Evolutionary conservation across 30 jellyfish, hydroid and myxozoan genomes (phyloP).

Genomic region (Phacellophora camtschatica): DNA sequence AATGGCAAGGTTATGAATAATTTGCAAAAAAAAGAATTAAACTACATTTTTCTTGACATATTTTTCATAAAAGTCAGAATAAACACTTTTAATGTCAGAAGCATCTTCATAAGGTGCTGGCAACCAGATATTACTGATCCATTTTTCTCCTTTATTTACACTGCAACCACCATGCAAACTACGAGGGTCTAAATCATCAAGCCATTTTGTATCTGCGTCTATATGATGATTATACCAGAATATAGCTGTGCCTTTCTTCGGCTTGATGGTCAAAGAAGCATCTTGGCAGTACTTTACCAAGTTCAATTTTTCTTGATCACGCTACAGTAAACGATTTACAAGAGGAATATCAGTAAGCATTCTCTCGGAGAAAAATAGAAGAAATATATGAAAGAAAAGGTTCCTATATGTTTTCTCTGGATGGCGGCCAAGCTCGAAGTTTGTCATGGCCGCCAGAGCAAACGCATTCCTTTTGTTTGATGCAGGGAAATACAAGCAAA

Average conservation of each 20-base stretch:
- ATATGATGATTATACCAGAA: slow-evolving; percentile 94
- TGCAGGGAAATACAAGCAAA: too few species aligned
- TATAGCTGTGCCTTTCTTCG: slow-evolving; percentile 80
- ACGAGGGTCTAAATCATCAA: slow-evolving; percentile 82
- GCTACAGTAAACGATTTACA: neutral
- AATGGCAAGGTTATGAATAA: too few species aligned
- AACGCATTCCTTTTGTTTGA: too few species aligned
- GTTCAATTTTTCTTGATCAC: neutral
- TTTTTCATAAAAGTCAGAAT: neutral
- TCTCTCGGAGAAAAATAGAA: too few species aligned
- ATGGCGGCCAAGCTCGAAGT: too few species aligned
- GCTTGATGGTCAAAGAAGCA: slow-evolving; percentile 72
- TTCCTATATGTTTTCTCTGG: too few species aligned
- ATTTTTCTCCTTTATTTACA: slow-evolving; percentile 92
- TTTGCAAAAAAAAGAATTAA: too few species aligned
- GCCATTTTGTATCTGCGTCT: slow-evolving; percentile 66
- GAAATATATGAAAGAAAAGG: too few species aligned
- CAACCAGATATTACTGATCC: slow-evolving; percentile 93
- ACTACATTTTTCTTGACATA: neutral
- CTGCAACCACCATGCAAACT: slow-evolving; percentile 98
- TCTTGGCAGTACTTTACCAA: slow-evolving; percentile 70
- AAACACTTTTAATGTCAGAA: slow-evolving; percentile 55
- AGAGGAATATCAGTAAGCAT: too few species aligned
- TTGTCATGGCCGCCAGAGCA: too few species aligned
- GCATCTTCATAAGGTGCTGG: slow-evolving; percentile 78